Evolutionary conservation across 2,888 invertebrate genomes (phyloP).

Genomic region (Cyclophora albipunctata): DNA sequence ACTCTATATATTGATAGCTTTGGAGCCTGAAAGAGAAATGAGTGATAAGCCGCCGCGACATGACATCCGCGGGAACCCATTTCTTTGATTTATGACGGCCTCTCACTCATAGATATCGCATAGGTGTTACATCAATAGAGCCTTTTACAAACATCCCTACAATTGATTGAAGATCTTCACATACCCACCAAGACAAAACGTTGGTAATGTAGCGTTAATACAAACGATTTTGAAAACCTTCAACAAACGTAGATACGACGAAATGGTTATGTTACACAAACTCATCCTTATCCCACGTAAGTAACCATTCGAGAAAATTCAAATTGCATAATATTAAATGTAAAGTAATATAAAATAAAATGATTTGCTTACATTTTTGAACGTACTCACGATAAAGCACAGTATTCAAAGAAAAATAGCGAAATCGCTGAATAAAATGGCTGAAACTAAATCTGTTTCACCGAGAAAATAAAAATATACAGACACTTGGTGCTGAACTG

Average conservation of each 20-base stretch:
- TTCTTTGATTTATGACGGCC: slow-evolving; percentile 43
- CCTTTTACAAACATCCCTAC: neutral
- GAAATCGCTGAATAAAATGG: neutral
- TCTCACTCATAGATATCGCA: slow-evolving; percentile 8
- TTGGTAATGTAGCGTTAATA: neutral
- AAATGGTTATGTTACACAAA: too few relatives aligned
- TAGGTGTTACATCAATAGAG: slow-evolving; percentile 6
- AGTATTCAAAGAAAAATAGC: too few relatives aligned
- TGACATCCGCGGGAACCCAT: slow-evolving; percentile 37
- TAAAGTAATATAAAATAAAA: neutral
- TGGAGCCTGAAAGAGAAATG: slow-evolving; percentile 31
- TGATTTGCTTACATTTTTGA: neutral
- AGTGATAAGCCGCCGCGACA: slow-evolving; percentile 39
- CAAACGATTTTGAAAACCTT: neutral
- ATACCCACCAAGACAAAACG: neutral
- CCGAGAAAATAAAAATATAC: slow-evolving; percentile 14
- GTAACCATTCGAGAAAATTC: too few relatives aligned
- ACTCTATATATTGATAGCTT: too few relatives aligned
- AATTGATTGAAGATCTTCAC: neutral
- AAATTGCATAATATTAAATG: neutral
- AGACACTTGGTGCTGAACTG: slow-evolving; percentile 28
- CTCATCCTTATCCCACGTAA: too few relatives aligned
- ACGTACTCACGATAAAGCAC: too few relatives aligned
- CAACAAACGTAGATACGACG: neutral
- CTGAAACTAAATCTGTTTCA: neutral